Evolutionary conservation across 2,113 vertebrate species (phyloP), one percentile per base, ranked within the genome.

Genomic region (Forbesichthys papilliferus): DNA sequence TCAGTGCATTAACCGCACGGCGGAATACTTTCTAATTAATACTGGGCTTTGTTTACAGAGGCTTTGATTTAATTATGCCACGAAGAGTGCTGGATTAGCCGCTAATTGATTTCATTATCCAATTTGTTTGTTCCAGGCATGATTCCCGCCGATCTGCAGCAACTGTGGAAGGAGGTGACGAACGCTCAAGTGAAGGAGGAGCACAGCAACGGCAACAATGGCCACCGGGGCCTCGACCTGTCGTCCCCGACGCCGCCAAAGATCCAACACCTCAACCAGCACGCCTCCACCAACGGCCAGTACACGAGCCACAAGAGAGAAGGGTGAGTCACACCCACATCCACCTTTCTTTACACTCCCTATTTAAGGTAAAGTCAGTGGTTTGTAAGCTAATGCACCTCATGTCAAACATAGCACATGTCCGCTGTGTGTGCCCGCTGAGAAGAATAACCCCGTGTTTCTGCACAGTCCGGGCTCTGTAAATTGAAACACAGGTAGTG

Each of bases 121-220:
- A 95, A 94, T 97, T 95, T 96, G 96, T 98, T 96, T 96, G 94
- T 98, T 93, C 93, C 94, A 99, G 98, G 97, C 96, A 95, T 99
- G 95, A 98, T 98, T 98, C 96, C 98, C 94, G 91, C 95, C 70
- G 98, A 99, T 90, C 94, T 99, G 85, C 98, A 99, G 94, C 98
- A 99, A 92, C 95, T 99, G 90, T 99, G 98, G 98, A 99, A 99
- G 92, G 98, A 99, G 93, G 96, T 98, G 90, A 96, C 98, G 74
- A 91, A 92, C 66, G 92, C 94, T 69, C 92, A 95, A 61, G 93
- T 95, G 66, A 95, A 95, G 66, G 97, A 98, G 86, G 98, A 99
- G 89, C 92, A 92, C 88, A 92, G 92, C 77, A 93, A 64, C 81
- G 94, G 90, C 92, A 94, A 88, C 91, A 93, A 92, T n/a, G 88